phyloP scores from a whole-genome alignment of 2,113 vertebrate species.

The Ascaphus truei region DNA sequence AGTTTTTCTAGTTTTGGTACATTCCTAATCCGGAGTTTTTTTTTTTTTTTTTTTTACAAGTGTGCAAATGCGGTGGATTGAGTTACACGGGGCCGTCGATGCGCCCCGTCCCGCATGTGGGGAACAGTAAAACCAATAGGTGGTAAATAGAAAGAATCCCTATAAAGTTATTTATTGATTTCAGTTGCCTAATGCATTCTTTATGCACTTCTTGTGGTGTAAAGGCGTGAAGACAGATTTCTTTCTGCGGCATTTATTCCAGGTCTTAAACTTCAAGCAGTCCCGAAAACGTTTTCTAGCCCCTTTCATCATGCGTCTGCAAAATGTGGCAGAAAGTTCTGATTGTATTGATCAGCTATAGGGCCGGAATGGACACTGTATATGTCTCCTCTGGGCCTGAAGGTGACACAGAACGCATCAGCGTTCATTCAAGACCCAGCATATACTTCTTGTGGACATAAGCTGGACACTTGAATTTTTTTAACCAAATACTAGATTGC shows the following conservation, averaged over 20 bases:
- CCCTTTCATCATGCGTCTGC: too few species aligned
- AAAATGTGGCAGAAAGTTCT: too few species aligned
- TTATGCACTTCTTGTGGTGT: not conserved
- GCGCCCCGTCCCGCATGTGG: conserved; percentile 15
- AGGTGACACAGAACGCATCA: too few species aligned
- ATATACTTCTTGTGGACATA: too few species aligned
- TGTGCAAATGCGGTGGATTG: conserved; percentile 2
- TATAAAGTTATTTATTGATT: conserved; percentile 27
- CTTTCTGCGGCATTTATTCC: not conserved
- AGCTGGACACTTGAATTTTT: too few species aligned
- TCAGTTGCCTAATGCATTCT: conserved; percentile 23
- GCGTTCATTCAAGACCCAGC: too few species aligned
- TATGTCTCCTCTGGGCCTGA: too few species aligned
- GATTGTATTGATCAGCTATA: too few species aligned
- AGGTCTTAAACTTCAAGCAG: not conserved
- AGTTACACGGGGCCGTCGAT: not conserved
- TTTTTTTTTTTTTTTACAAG: too few species aligned
- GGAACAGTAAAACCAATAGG: conserved; percentile 14
- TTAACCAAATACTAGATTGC: too few species aligned
- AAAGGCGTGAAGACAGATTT: not conserved
- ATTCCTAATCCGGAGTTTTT: not conserved
- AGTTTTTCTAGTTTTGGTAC: not conserved
- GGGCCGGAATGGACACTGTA: too few species aligned
- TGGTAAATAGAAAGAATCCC: conserved; percentile 25
- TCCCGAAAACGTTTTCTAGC: not conserved